Evolutionary conservation across 2,797 vertebrate genomes (phyloP).

Genomic region (Chaenodraco wilsoni): DNA sequence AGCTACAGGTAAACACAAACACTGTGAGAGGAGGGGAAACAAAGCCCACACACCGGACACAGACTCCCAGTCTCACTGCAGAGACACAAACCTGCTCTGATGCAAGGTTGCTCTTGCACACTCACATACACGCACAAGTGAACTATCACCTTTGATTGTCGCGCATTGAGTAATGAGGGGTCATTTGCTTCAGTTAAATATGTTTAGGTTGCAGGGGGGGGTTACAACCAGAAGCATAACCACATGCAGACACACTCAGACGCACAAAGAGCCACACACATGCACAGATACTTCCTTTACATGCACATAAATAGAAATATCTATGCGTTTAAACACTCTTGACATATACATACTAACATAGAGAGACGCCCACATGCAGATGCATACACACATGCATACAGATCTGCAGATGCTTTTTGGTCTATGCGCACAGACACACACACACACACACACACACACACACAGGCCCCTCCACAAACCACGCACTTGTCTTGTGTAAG

Average conservation of each 20-base stretch:
- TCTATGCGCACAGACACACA: not conserved
- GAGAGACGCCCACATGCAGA: slow-evolving; percentile 5
- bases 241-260: slow-evolving; percentile 52
- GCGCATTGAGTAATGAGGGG: slow-evolving; percentile 76
- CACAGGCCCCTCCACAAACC: slow-evolving; percentile 35
- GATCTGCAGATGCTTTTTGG: slow-evolving; percentile 37
- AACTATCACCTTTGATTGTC: slow-evolving; percentile 67
- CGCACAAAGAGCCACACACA: slow-evolving; percentile 24
- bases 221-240: slow-evolving; percentile 57
- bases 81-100: slow-evolving; percentile 34
- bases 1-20: slow-evolving; percentile 77
- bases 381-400: slow-evolving; percentile 23
- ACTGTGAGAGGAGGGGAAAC: slow-evolving; percentile 61
- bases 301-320: slow-evolving; percentile 11
- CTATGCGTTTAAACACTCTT: slow-evolving; percentile 1
- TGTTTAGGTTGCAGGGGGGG: slow-evolving; percentile 61
- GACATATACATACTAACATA: slow-evolving; percentile 26
- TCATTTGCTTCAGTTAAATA: slow-evolving; percentile 72
- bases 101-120: slow-evolving; percentile 22
- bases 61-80: slow-evolving; percentile 1
- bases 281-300: slow-evolving; percentile 17
- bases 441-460: slow-evolving; percentile 1
- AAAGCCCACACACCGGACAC: slow-evolving; percentile 28
- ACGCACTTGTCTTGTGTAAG: slow-evolving; percentile 73
- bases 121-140: slow-evolving; percentile 25